Base-by-base conservation (phyloP, 2,888 invertebrate species). In the Hyalella azteca region DNA sequence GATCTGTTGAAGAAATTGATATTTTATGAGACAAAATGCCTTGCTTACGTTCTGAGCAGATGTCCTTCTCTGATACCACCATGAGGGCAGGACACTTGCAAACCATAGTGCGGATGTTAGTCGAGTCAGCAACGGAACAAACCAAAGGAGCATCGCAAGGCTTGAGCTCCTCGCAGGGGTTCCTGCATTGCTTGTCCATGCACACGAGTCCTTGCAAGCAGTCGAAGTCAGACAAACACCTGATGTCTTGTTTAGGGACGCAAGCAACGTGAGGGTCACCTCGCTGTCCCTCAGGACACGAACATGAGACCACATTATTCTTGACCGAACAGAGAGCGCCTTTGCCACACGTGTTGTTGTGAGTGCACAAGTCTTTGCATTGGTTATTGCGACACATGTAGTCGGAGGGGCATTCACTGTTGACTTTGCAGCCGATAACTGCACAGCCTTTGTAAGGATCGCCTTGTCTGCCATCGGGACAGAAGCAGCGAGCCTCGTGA, bases 61-160 rank as follows among this genome's bases (percentile, higher is more conserved):
- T 49, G n/a, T 81, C 83, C 22, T 79, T 59, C n/a, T 32, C 73
- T 7, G 80, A 81, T 36, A 94, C 94, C 83, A 94, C 92, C 90
- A 92, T 95, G 73, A 94, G 93, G 86, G 93, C 93, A 0, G 95
- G 94, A 86, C 95, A 95, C 80, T 94, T 93, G 87, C 95, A 96
- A 73, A 94, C 93, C 82, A 86, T 85, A 49, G 85, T 86, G 77
- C 85, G 83, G 84, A 86, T 83, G 22, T 86, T 85, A 80, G 84
- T 36, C 79, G 87, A 85, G 77, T 86, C 85, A 26, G 85, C 80
- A n/a, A 86, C 85, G 29, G 82, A 80, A 50, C 86, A 86, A 36
- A 83, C 81, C 15, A 86, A 84, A 26, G 85, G 81, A 73, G 78
- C 78, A 40, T 79, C 75, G 78, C 86, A 86, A 5, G 86, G 86